Conservation (phyloP, 2,113 vertebrate genomes). For the Epinephelus fuscoguttatus region DNA sequence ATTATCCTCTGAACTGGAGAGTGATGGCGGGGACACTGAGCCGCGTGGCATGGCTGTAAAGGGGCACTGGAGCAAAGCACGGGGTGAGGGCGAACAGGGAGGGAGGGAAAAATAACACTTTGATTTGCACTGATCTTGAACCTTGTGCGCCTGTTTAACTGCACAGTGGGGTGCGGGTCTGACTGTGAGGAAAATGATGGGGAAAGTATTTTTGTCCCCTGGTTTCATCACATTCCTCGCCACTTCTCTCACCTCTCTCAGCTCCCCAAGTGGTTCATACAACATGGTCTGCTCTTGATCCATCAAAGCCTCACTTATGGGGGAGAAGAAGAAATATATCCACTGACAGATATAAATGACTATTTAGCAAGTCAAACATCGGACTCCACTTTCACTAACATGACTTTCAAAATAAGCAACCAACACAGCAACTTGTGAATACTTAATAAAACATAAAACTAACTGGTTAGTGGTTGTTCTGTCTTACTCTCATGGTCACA, state of each 20-base stretch:
- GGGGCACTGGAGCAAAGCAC: slow-evolving; percentile 44
- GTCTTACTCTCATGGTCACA: neutral
- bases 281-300: slow-evolving; percentile 57
- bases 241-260: slow-evolving; percentile 60
- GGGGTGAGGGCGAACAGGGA: slow-evolving; percentile 48
- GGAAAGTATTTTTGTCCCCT: slow-evolving; percentile 69
- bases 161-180: slow-evolving; percentile 86
- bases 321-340: slow-evolving; percentile 50
- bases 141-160: slow-evolving; percentile 79
- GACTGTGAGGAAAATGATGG: slow-evolving; percentile 70
- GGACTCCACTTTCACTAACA: slow-evolving; percentile 4
- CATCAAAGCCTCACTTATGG: slow-evolving; percentile 54
- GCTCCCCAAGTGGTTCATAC: slow-evolving; percentile 56
- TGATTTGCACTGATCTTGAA: slow-evolving; percentile 86
- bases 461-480: neutral
- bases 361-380: slow-evolving; percentile 23
- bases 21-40: slow-evolving; percentile 73
- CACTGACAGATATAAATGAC: slow-evolving; percentile 55
- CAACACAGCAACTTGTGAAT: slow-evolving; percentile 1
- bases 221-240: slow-evolving; percentile 77
- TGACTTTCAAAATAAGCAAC: slow-evolving; percentile 15
- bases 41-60: slow-evolving; percentile 76
- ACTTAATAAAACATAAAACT: slow-evolving; percentile 22
- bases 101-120: slow-evolving; percentile 85
- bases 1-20: slow-evolving; percentile 85